Evolutionary conservation across 2,888 invertebrate genomes (phyloP), one percentile per base, ranked within the genome.

Genomic region (Rotaria macrura): DNA sequence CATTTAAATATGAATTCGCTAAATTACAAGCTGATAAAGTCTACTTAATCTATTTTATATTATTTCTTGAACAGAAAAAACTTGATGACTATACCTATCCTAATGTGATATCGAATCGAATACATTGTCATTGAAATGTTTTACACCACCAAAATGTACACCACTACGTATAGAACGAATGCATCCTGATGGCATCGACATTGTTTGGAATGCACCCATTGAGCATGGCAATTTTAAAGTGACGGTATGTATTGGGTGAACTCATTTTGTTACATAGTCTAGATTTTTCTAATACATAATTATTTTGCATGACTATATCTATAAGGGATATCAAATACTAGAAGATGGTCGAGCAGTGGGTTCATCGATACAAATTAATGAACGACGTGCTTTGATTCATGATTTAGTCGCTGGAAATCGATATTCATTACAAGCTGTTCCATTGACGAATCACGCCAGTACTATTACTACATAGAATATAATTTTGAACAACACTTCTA

Each of bases 311-410:
- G 14, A 14, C 9, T 12, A 47, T 4, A 47, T 47, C 14, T n/a
- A 20, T 29, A 34, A 84, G 90, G 91, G 91, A 47, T 91, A 90
- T 87, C 91, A 90, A 87, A 89, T 91, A 88, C 87, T 91, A 87
- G 90, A 89, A 88, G 89, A 91, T 88, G 90, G 90, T 29, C 89
- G 89, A 79, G 88, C 90, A 25, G 90, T 91, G 87, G 91, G 91
- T 12, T 88, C 89, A 40, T 89, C 90, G 52, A 89, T 91, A 84
- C 90, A 90, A 7, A 88, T 89, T 0, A 90, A 90, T 83, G 89
- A 90, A 9, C 89, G 89, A 87, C 89, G 88, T 84, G 87, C 90
- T 83, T 87, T 89, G n/a, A 89, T 91, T 86, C 88, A 89, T 83
- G 90, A 90, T 86, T 87, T 91, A 12, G 88, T 87, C 9, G 88